A percentile compares a stretch with the other conserved stretches of the same genome.
Evolutionary conservation across 2,888 invertebrate species (phyloP).

Genomic region (Pogonocherus hispidulus): DNA sequence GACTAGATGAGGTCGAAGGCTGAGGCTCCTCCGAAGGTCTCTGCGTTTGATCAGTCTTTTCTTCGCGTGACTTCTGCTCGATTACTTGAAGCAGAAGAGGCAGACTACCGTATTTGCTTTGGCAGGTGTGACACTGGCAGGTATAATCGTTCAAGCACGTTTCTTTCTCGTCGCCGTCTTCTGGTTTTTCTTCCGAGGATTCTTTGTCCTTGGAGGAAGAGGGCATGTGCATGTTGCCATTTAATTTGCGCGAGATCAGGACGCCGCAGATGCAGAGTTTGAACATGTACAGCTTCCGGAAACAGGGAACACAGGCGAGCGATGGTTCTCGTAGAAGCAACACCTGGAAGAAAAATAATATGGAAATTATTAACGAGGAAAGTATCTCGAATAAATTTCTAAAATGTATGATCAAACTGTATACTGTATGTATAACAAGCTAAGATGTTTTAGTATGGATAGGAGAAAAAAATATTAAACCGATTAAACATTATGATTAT

Average conservation of each 20-base stretch:
- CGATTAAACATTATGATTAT: no score
- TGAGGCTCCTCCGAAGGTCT: slow-evolving; percentile 30
- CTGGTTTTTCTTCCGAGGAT: slow-evolving; percentile 20
- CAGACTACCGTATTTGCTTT: slow-evolving; percentile 53
- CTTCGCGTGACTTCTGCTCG: slow-evolving; percentile 47
- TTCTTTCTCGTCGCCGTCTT: slow-evolving; percentile 31
- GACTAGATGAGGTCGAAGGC: slow-evolving; percentile 55
- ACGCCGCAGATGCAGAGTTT: slow-evolving; percentile 28
- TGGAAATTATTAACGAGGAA: no score
- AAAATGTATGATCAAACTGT: no score
- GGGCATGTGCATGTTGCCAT: slow-evolving; percentile 36
- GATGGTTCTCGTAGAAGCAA: slow-evolving; percentile 24
- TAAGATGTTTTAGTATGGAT: no score
- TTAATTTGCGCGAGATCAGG: slow-evolving; percentile 25
- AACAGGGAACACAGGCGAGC: slow-evolving; percentile 38
- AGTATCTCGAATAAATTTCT: no score
- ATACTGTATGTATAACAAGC: no score
- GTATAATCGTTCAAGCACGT: slow-evolving; percentile 44
- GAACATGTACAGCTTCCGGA: slow-evolving; percentile 41
- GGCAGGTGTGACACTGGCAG: slow-evolving; percentile 51
- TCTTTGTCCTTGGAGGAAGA: slow-evolving; percentile 9
- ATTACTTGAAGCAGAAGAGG: slow-evolving; percentile 55
- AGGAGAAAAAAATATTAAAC: no score
- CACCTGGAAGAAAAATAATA: no score
- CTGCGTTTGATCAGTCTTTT: slow-evolving; percentile 33